Percentiles rank a stretch among this genome's conserved stretches.
Evolutionary conservation across 2,797 vertebrate species (phyloP).

Genomic region (Sebastes melanostomus): DNA sequence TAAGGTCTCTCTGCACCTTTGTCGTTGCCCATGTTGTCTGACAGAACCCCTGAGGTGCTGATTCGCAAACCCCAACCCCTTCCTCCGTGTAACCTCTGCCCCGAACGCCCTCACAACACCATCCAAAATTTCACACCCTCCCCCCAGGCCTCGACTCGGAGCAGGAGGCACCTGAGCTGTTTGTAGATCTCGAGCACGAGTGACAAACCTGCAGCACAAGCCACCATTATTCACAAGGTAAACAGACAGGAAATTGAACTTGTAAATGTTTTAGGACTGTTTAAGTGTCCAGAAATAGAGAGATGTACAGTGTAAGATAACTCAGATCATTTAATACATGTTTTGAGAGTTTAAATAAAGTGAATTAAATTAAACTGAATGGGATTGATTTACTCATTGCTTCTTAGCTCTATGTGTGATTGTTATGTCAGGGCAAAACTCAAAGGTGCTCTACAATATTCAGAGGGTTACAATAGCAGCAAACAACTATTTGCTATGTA

Average conservation of each 20-base stretch:
- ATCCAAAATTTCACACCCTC: slow-evolving; percentile 77
- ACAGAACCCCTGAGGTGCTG: slow-evolving; percentile 29
- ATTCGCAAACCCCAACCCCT: slow-evolving; percentile 26
- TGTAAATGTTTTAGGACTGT: slow-evolving; percentile 28
- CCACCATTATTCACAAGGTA: slow-evolving; percentile 25
- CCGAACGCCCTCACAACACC: slow-evolving; percentile 60
- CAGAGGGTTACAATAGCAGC: too few species aligned
- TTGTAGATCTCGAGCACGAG: slow-evolving; percentile 34
- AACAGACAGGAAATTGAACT: slow-evolving; percentile 22
- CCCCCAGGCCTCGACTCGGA: slow-evolving; percentile 15
- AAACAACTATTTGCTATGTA: background rate
- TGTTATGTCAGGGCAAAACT: background rate
- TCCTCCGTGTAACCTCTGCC: slow-evolving; percentile 55
- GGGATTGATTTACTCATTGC: background rate
- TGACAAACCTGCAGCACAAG: slow-evolving; percentile 49
- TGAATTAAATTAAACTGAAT: background rate
- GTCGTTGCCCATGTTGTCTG: slow-evolving; percentile 27
- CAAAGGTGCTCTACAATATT: background rate
- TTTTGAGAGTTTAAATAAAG: background rate
- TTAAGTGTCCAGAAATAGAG: background rate
- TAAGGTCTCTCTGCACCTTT: background rate
- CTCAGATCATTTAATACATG: slow-evolving; percentile 9
- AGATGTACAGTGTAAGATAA: slow-evolving; percentile 22
- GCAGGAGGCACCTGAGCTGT: slow-evolving; percentile 42
- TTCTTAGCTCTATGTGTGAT: background rate